Evolutionary conservation across 2,113 vertebrate species (phyloP).

Genomic region (Datnioides undecimradiatus): DNA sequence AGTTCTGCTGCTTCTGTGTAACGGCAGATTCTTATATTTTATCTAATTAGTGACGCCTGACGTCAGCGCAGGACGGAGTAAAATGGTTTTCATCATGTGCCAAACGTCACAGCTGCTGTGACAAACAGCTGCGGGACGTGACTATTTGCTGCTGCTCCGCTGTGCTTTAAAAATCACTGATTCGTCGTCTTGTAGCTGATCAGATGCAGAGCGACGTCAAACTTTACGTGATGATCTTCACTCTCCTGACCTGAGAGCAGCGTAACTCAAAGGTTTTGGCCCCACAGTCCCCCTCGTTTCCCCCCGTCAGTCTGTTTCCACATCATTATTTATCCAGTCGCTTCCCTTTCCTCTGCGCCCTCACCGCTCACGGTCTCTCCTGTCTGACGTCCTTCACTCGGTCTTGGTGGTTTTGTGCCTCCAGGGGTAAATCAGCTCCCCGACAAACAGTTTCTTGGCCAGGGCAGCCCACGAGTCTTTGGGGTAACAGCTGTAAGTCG

Average conservation of each 20-base stretch:
- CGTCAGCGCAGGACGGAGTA: background rate
- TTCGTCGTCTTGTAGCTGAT: background rate
- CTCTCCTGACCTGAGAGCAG: background rate
- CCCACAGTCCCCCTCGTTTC: background rate
- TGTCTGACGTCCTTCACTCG: constrained; percentile 80
- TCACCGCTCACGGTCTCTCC: background rate
- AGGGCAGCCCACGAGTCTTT: constrained; percentile 92
- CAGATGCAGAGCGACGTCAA: no score
- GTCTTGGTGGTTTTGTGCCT: constrained; percentile 90
- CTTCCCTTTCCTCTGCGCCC: constrained; percentile 20
- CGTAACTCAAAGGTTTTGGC: background rate
- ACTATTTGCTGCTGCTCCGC: background rate
- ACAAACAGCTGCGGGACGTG: background rate
- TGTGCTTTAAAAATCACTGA: background rate
- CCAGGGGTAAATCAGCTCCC: constrained; percentile 97
- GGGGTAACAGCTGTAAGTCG: constrained; percentile 92
- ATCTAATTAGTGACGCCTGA: background rate
- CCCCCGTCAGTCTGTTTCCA: constrained; percentile 12
- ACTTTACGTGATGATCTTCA: background rate
- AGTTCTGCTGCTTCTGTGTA: no score
- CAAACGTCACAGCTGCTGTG: background rate
- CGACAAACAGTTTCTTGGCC: constrained; percentile 93
- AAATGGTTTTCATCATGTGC: no score
- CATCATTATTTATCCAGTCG: constrained; percentile 38
- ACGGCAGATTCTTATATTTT: background rate